phyloP scores from a whole-genome alignment of 2,113 vertebrate genomes.

The Origma solitaria region DNA sequence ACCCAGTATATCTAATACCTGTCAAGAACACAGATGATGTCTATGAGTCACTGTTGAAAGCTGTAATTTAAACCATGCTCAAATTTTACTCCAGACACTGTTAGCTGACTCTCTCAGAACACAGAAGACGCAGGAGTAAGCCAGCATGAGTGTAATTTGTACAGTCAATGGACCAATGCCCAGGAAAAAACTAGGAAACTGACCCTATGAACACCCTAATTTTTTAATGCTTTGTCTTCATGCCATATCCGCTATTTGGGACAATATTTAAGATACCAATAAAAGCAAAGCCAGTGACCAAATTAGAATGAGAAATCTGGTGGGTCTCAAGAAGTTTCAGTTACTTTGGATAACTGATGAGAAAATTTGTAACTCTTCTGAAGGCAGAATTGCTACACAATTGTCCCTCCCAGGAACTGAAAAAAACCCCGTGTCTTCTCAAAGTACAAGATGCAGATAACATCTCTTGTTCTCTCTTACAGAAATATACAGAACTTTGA shows the following conservation, averaged over 20 bases:
- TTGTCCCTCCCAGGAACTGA: not conserved
- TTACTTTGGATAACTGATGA: not conserved
- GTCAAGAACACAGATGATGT: not conserved
- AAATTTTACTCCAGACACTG: not conserved
- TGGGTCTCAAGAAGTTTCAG: not conserved
- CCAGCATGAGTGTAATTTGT: not conserved
- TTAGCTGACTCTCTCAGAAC: not conserved
- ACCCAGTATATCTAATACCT: not conserved
- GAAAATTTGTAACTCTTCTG: not conserved
- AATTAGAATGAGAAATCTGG: not conserved
- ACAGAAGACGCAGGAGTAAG: not conserved
- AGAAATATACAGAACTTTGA: not conserved
- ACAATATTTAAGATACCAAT: not conserved
- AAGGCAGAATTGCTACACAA: not conserved
- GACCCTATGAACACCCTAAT: fast-evolving
- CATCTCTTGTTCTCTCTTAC: not conserved
- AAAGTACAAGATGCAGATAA: not conserved
- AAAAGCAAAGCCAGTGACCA: not conserved
- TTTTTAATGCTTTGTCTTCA: not conserved
- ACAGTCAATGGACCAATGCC: not conserved
- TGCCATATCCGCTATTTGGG: not conserved
- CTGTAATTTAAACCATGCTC: not conserved
- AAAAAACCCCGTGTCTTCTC: not conserved
- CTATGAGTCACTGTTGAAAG: not conserved
- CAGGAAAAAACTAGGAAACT: not conserved